Base-by-base conservation (phyloP, 1,140 invertebrate genomes). In the Nixonia krombeini region DNA sequence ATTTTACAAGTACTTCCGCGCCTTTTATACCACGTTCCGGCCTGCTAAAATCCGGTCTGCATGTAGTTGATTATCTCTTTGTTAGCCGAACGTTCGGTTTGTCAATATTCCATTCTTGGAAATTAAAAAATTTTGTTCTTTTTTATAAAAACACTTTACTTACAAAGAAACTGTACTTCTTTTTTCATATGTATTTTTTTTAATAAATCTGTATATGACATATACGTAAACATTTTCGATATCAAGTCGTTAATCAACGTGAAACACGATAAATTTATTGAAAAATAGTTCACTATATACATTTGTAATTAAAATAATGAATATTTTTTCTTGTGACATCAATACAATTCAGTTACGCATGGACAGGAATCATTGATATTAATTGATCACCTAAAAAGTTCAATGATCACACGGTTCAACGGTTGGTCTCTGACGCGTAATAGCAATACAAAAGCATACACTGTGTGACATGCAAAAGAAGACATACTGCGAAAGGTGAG, bases 1-100 rank as follows among this genome's bases (percentile, higher is more conserved):
- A 79, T 83, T 83, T 81, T 73, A 74, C 73, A 55, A 41, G 52
- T 66, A 74, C 72, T 83, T 85, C 82, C 83, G 82, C 42, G 57
- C 77, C 72, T 79, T 35, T 85, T 85, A 85, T 85, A 53, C 35
- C 10, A 2, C 78, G 73, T 80, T 83, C 80, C 80, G 81, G 74
- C 55, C 71, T 69, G 65, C 70, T 69, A 55, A 64, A 65, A 67
- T 72, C 71, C 66, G 67, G 57, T 51, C 47, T 38, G 33, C 18
- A 18, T 29, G 16, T 23, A 44, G 44, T 6, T 28, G 64, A 72
- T 73, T 72, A 53, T 74, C 63, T 64, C 66, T 44, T 58, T 26
- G 17, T 33, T 33, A 12, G 50, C 46, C 50, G 21, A 21, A 21
- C 33, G 25, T 46, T 21, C 16, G 21, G 21, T 21, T 3, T 3